phyloP scores from a whole-genome alignment of 2,888 invertebrate species.

The Cheilosia variabilis region DNA sequence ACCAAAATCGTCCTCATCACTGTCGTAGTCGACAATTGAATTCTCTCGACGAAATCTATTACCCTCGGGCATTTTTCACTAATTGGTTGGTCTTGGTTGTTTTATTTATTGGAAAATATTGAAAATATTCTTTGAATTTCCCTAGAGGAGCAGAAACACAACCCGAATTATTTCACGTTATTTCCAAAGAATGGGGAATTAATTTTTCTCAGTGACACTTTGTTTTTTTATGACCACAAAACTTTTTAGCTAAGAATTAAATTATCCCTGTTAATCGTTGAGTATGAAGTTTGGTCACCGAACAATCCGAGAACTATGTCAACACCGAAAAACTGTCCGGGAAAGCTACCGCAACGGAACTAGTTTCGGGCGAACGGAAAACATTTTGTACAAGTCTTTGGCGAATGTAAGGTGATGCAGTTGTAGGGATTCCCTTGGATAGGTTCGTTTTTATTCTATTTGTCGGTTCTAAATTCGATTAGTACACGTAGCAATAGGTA shows the following conservation, averaged over 20 bases:
- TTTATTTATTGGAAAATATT: background rate
- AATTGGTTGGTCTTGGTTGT: conserved; percentile 2
- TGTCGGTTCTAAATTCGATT: conserved; percentile 58
- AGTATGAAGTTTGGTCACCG: too few relatives aligned
- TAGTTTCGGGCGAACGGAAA: conserved; percentile 46
- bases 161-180: background rate
- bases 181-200: background rate
- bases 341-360: conserved; percentile 56
- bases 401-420: conserved; percentile 56
- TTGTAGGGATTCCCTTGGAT: conserved; percentile 61
- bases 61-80: conserved; percentile 61
- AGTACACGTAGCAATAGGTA: conserved; percentile 23
- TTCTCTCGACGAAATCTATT: conserved; percentile 78
- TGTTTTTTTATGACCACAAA: background rate
- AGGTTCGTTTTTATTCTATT: conserved; percentile 1
- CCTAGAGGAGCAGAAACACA: background rate
- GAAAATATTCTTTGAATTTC: background rate
- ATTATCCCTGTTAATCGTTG: too few relatives aligned
- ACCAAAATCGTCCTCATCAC: conserved; percentile 80
- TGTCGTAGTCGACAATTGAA: conserved; percentile 80
- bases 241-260: too few relatives aligned
- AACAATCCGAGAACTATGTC: conserved; percentile 4
- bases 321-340: conserved; percentile 22
- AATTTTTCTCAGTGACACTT: background rate
- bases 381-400: conserved; percentile 44